Percentiles rank a stretch among this genome's conserved stretches.
These are phyloP conservation scores for Melinaea marsaeus DNA, from an alignment of 2,888 invertebrate genomes.

Conservation along the genomic window DNA sequence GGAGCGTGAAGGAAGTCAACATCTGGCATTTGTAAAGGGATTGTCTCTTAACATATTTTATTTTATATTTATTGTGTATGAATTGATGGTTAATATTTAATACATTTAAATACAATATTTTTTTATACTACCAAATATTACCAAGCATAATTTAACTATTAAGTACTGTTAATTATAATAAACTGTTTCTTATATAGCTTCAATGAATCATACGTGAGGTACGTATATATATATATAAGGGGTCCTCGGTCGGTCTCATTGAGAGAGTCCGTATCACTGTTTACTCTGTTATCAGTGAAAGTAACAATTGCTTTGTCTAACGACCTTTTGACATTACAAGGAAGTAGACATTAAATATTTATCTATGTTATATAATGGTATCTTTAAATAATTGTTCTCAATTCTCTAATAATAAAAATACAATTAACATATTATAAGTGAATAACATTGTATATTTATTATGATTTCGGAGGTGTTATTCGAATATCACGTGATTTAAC, in stretches of 20 bases:
- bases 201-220: background rate
- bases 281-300: conserved; percentile 23
- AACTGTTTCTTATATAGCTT: background rate
- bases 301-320: conserved; percentile 21
- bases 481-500: background rate
- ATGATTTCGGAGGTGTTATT: too few relatives aligned
- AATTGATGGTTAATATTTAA: background rate
- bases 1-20: conserved; percentile 24
- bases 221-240: background rate
- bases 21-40: conserved; percentile 15
- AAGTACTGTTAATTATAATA: too few relatives aligned
- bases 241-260: conserved; percentile 7
- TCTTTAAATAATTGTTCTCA: background rate
- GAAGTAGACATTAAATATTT: background rate
- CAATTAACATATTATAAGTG: too few relatives aligned
- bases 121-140: too few relatives aligned
- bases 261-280: conserved; percentile 20
- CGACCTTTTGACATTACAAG: conserved; percentile 24
- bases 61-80: conserved; percentile 9
- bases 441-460: too few relatives aligned
- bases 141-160: too few relatives aligned
- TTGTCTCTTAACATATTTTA: conserved; percentile 21
- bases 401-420: too few relatives aligned
- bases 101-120: too few relatives aligned
- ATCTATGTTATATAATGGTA: background rate